A percentile compares a stretch with the other conserved stretches of the same genome.
phyloP scores from a whole-genome alignment of 2,888 invertebrate genomes.

The Phortica okadai region DNA sequence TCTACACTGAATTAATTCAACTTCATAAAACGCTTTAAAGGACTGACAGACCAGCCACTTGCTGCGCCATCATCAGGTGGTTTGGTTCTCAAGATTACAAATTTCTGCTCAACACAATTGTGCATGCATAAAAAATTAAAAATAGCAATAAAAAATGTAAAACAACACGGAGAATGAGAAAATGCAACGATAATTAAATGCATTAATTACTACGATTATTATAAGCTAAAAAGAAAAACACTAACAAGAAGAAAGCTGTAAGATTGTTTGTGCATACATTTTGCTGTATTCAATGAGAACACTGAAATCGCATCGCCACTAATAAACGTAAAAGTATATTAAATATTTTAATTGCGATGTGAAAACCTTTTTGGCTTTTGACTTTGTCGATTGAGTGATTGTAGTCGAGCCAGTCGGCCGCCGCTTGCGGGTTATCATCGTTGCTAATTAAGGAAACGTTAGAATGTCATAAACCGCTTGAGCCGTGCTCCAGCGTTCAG shows the following conservation, averaged over 20 bases:
- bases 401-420: neutral
- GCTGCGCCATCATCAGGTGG: too few species aligned
- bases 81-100: too few species aligned
- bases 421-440: slow-evolving; percentile 1
- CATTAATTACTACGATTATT: neutral
- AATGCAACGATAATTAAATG: neutral
- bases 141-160: neutral
- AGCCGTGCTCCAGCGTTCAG: neutral
- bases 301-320: neutral
- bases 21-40: too few species aligned
- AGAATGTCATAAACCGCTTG: neutral
- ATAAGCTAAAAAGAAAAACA: neutral
- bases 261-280: neutral
- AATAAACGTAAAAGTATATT: neutral
- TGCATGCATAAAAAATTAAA: too few species aligned
- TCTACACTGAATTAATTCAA: too few species aligned
- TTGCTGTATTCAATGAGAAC: neutral
- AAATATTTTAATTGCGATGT: neutral
- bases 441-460: neutral
- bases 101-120: too few species aligned
- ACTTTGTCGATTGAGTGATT: neutral
- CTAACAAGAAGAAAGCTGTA: neutral
- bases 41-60: too few species aligned
- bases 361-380: slow-evolving; percentile 12
- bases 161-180: neutral